Evolutionary conservation across 1,140 invertebrate species (phyloP).

Genomic region (Ridgeia piscesae): DNA sequence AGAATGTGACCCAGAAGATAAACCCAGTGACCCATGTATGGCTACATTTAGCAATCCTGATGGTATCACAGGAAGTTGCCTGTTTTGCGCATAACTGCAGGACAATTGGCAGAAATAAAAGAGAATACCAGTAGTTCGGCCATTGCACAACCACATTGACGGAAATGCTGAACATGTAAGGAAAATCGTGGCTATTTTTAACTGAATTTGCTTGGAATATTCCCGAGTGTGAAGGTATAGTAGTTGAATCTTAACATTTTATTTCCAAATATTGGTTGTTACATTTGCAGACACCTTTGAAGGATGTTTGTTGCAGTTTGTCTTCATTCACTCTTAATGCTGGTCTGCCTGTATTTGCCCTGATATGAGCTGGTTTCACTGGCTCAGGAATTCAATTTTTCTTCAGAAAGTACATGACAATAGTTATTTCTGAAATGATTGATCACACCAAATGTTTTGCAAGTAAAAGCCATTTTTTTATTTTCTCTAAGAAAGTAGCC

Average conservation of each 20-base stretch:
- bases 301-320: not conserved
- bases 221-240: not conserved
- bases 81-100: not conserved
- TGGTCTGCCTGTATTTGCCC: not conserved
- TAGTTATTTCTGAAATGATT: not conserved
- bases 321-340: not conserved
- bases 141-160: not conserved
- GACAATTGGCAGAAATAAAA: not conserved
- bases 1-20: not conserved
- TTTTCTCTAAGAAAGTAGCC: no score
- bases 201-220: not conserved
- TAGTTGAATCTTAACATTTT: not conserved
- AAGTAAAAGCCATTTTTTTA: not conserved
- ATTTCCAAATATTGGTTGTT: not conserved
- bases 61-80: not conserved
- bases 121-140: not conserved
- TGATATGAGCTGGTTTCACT: not conserved
- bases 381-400: not conserved
- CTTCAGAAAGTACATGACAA: not conserved
- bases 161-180: not conserved
- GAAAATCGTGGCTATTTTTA: not conserved
- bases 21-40: not conserved
- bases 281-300: not conserved
- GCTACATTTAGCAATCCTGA: not conserved
- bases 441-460: not conserved